These are phyloP conservation scores for Lathronympha strigana DNA, from an alignment of 2,888 invertebrate species.

Conservation along the genomic window DNA sequence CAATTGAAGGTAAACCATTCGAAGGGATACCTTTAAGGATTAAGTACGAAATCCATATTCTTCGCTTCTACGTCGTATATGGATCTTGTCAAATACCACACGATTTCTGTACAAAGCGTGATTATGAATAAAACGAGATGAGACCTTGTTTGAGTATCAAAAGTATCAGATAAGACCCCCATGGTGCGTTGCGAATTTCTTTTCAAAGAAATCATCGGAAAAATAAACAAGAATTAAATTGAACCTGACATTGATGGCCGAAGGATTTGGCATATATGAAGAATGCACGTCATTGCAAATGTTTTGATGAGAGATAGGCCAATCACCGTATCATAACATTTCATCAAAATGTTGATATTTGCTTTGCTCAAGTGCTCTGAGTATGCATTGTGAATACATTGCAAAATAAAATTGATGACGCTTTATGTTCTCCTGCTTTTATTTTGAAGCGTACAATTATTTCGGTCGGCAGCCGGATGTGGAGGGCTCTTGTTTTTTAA, in stretches of 20 bases:
- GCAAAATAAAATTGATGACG: slow-evolving; percentile 20
- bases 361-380: slow-evolving; percentile 7
- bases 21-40: slow-evolving; percentile 24
- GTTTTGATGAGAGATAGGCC: slow-evolving; percentile 45
- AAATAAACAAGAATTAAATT: slow-evolving; percentile 38
- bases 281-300: slow-evolving; percentile 45
- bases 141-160: slow-evolving; percentile 25
- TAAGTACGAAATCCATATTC: slow-evolving; percentile 25
- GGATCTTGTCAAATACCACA: slow-evolving; percentile 31
- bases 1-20: slow-evolving; percentile 49
- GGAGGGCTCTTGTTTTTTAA: slow-evolving; percentile 54
- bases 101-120: slow-evolving; percentile 25
- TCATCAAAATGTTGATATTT: slow-evolving; percentile 25
- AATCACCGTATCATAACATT: slow-evolving; percentile 44
- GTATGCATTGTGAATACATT: slow-evolving; percentile 18
- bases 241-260: slow-evolving; percentile 45
- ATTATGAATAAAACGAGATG: slow-evolving; percentile 22
- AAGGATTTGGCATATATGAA: slow-evolving; percentile 42
- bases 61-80: slow-evolving; percentile 9
- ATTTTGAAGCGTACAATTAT: slow-evolving; percentile 27
- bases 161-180: slow-evolving; percentile 33
- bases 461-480: slow-evolving; percentile 61
- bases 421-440: slow-evolving; percentile 11
- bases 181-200: slow-evolving; percentile 27
- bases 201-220: slow-evolving; percentile 25